Percentiles rank a stretch among this genome's conserved stretches.
Conservation (phyloP, 2,797 vertebrate genomes). For the Xenops minutus region DNA sequence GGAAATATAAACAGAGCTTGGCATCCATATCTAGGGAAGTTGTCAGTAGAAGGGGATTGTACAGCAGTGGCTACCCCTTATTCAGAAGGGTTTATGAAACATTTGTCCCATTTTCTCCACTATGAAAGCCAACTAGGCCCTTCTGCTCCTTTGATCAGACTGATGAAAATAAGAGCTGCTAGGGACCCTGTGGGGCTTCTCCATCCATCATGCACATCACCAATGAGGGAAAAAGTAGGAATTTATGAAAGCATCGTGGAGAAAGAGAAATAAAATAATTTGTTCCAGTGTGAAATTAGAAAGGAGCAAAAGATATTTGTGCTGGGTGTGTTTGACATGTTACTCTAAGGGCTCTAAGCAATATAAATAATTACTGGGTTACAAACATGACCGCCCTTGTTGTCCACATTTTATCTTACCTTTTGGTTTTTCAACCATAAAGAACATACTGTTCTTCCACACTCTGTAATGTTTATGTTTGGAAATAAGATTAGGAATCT, state of each 20-base stretch:
- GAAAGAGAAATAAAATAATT: background rate
- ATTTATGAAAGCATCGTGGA: background rate
- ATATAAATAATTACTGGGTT: conserved; percentile 41
- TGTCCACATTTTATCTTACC: conserved; percentile 23
- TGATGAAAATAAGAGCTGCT: background rate
- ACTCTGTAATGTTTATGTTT: conserved; percentile 14
- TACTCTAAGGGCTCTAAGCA: background rate
- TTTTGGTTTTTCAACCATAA: conserved; percentile 28
- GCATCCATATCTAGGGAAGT: background rate
- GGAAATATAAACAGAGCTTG: background rate
- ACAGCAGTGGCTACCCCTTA: background rate
- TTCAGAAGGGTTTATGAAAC: background rate
- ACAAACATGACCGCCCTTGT: background rate
- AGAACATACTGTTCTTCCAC: conserved; percentile 17
- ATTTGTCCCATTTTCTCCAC: background rate
- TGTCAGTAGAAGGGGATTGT: background rate
- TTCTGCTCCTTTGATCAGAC: background rate
- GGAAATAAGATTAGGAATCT: conserved; percentile 34
- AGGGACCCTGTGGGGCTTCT: background rate
- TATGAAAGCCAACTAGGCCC: background rate
- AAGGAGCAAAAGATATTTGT: background rate
- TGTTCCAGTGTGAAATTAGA: background rate
- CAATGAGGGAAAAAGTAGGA: background rate
- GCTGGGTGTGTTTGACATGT: conserved; percentile 16
- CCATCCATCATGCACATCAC: accelerated